Conservation (phyloP, 2,113 vertebrate genomes). For the Halichoerus grypus region DNA sequence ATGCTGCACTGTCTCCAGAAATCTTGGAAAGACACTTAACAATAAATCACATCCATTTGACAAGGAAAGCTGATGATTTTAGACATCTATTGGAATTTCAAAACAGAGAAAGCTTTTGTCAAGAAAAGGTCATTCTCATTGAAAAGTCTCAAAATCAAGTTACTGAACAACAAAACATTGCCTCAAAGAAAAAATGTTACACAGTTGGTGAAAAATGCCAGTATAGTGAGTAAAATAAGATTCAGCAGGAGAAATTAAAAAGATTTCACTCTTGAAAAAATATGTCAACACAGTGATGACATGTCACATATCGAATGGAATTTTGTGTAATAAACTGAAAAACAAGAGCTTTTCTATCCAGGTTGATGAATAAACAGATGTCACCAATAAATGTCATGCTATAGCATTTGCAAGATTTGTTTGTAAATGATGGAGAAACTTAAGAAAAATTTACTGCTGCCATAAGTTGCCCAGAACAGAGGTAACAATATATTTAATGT, state of each 20-base stretch:
- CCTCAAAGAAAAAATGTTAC: conserved; percentile 45
- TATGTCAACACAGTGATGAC: background rate
- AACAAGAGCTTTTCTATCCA: conserved; percentile 28
- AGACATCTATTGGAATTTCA: conserved; percentile 50
- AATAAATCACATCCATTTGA: conserved; percentile 55
- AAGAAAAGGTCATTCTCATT: conserved; percentile 20
- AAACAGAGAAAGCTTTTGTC: conserved; percentile 52
- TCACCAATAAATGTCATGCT: conserved; percentile 7
- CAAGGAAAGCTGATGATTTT: conserved; percentile 49
- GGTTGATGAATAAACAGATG: background rate
- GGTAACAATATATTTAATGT: conserved; percentile 19
- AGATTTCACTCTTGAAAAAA: background rate
- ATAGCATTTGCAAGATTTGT: background rate
- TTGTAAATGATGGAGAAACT: background rate
- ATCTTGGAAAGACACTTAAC: conserved; percentile 47
- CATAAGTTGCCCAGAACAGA: background rate
- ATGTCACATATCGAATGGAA: background rate
- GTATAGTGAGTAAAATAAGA: background rate
- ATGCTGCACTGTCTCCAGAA: conserved; percentile 26
- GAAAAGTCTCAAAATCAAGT: conserved; percentile 59
- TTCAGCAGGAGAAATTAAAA: background rate
- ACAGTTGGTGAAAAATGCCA: background rate
- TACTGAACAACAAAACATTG: conserved; percentile 36
- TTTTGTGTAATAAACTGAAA: conserved; percentile 16
- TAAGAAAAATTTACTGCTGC: background rate